Percentiles rank a stretch among this genome's conserved stretches.
Conservation (phyloP, 2,797 vertebrate genomes). For the Scyliorhinus canicula region DNA sequence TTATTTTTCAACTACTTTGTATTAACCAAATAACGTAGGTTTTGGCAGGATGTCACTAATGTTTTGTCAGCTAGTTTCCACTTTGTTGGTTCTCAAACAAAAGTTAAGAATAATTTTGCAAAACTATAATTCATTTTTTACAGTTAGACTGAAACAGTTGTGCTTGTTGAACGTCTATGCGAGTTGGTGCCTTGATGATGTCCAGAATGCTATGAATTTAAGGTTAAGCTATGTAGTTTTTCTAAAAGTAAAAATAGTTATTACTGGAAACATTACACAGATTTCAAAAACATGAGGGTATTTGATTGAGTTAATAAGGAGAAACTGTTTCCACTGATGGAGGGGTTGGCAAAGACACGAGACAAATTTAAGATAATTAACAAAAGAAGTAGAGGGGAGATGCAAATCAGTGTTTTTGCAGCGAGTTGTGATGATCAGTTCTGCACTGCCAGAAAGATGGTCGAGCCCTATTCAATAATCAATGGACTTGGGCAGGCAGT, state of each 20-base stretch:
- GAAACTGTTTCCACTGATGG: no score
- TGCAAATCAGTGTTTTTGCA: not conserved
- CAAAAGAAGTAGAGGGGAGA: no score
- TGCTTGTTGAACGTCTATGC: not conserved
- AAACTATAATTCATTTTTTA: not conserved
- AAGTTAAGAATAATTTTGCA: not conserved
- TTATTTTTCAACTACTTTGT: not conserved
- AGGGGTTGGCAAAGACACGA: no score
- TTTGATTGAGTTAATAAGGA: no score
- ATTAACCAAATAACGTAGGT: not conserved
- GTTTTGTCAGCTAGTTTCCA: not conserved
- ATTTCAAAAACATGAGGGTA: not conserved
- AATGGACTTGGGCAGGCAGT: no score
- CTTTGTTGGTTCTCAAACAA: not conserved
- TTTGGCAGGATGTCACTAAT: not conserved
- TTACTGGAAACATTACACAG: not conserved
- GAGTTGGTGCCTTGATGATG: not conserved
- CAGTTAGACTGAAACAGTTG: not conserved
- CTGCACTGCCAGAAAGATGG: not conserved
- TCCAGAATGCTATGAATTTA: not conserved
- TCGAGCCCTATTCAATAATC: not conserved
- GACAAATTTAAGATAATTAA: no score
- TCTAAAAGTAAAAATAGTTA: not conserved
- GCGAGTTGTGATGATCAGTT: not conserved
- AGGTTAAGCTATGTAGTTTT: not conserved